Evolutionary conservation across 2,113 vertebrate species (phyloP).

Genomic region (Semicossyphus pulcher): DNA sequence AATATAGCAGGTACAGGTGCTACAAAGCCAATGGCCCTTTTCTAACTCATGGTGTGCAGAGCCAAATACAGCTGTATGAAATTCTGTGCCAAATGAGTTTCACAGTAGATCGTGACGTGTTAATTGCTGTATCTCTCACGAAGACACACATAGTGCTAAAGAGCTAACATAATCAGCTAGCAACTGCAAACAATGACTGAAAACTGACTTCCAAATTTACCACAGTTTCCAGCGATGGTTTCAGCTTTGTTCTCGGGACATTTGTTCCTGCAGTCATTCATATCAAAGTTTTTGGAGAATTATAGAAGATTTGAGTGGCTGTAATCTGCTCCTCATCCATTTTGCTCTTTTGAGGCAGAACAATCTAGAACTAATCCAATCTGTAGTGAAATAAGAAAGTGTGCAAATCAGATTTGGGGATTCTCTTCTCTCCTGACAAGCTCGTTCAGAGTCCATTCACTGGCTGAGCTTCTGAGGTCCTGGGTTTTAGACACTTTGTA

Average conservation of each 20-base stretch:
- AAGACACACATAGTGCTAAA: background rate
- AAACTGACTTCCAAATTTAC: background rate
- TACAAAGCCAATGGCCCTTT: background rate
- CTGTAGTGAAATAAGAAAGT: conserved; percentile 16
- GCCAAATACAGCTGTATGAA: background rate
- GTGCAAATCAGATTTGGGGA: conserved; percentile 26
- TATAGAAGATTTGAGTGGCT: background rate
- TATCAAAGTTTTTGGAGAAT: background rate
- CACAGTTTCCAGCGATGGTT: background rate
- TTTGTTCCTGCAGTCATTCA: background rate
- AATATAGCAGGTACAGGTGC: background rate
- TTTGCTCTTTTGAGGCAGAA: background rate
- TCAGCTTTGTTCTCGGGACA: background rate
- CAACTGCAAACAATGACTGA: background rate
- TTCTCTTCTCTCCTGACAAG: conserved; percentile 14
- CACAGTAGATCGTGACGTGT: background rate
- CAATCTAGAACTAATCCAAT: conserved; percentile 41
- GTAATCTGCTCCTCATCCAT: conserved; percentile 27
- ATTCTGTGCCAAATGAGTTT: background rate
- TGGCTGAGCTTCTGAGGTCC: background rate
- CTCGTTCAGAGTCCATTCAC: background rate
- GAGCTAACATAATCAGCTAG: background rate
- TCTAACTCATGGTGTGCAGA: background rate
- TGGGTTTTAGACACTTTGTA: background rate
- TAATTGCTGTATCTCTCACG: background rate